A percentile compares a stretch with the other conserved stretches of the same genome.
Evolutionary conservation across 2,888 invertebrate species (phyloP).

Genomic region (Rhingia campestris): DNA sequence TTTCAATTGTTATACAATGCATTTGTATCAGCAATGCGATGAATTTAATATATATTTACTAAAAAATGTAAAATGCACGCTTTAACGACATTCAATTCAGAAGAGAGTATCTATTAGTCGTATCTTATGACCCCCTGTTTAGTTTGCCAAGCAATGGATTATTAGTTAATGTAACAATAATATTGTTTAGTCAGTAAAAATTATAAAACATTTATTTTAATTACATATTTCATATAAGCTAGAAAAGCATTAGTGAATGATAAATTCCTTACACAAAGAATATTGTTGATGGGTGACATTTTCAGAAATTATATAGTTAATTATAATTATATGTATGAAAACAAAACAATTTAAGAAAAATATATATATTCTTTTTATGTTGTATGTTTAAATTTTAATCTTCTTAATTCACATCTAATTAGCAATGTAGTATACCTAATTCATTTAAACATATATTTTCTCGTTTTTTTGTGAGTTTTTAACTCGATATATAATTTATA

Average conservation of each 20-base stretch:
- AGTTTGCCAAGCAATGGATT: constrained; percentile 67
- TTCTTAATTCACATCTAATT: constrained; percentile 70
- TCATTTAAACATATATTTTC: constrained; percentile 37
- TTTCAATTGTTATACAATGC: constrained; percentile 59
- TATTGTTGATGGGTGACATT: constrained; percentile 2
- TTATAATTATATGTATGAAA: constrained; percentile 17
- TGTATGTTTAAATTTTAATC: constrained; percentile 17
- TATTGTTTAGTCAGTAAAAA: constrained; percentile 33
- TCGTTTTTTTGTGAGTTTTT: constrained; percentile 55
- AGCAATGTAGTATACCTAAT: constrained; percentile 60
- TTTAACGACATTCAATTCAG: constrained; percentile 62
- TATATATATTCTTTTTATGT: constrained; percentile 25
- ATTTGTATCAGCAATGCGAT: constrained; percentile 37
- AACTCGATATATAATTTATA: constrained; percentile 57
- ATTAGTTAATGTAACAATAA: constrained; percentile 64
- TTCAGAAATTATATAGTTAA: constrained; percentile 1
- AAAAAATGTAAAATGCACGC: constrained; percentile 40
- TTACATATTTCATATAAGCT: constrained; percentile 33
- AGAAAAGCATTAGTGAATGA: constrained; percentile 47
- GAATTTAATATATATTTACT: constrained; percentile 31
- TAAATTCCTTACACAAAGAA: constrained; percentile 23
- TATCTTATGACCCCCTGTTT: constrained; percentile 37
- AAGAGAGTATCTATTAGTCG: constrained; percentile 39
- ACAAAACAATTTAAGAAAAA: constrained; percentile 49
- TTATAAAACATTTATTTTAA: constrained; percentile 22